Conservation (phyloP, 2,888 invertebrate species). For the Trichogramma dendrolimi region DNA sequence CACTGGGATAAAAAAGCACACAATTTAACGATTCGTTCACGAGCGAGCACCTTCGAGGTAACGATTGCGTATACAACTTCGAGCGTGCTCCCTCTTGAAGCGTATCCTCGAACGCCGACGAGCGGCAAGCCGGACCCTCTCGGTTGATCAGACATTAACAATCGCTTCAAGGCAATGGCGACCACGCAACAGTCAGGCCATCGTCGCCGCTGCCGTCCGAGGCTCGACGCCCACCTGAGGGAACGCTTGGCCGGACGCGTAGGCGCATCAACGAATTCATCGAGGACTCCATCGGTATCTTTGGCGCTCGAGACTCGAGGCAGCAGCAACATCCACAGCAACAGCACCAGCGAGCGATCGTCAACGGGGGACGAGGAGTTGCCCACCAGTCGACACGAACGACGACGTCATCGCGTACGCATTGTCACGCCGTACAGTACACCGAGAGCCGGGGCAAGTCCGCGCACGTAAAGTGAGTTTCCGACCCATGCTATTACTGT, state of each 20-base stretch:
- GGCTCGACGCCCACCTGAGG: slow-evolving; percentile 34
- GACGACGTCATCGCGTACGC: slow-evolving; percentile 29
- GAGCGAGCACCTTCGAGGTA: neutral
- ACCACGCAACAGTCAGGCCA: too few species aligned
- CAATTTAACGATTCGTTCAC: neutral
- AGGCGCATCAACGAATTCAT: slow-evolving; percentile 72
- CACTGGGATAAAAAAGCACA: neutral
- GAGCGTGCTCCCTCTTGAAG: neutral
- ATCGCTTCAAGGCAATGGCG: slow-evolving; percentile 15
- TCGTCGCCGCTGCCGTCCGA: slow-evolving; percentile 33
- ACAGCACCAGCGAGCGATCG: neutral
- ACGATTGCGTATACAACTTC: neutral
- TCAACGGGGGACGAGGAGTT: neutral
- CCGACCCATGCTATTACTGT: neutral
- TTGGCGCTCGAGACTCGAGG: slow-evolving; percentile 62
- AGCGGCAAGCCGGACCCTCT: neutral
- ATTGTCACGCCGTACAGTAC: slow-evolving; percentile 22
- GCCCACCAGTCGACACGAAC: slow-evolving; percentile 24
- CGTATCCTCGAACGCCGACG: too few species aligned
- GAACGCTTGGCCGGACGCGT: slow-evolving; percentile 62
- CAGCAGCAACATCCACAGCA: slow-evolving; percentile 9
- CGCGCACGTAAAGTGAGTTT: slow-evolving; percentile 37
- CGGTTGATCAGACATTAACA: slow-evolving; percentile 27
- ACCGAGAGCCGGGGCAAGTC: slow-evolving; percentile 40
- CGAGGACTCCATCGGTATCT: slow-evolving; percentile 75